These are phyloP conservation scores for Toxonevra muliebris DNA, from an alignment of 2,888 invertebrate genomes.

Conservation along the genomic window DNA sequence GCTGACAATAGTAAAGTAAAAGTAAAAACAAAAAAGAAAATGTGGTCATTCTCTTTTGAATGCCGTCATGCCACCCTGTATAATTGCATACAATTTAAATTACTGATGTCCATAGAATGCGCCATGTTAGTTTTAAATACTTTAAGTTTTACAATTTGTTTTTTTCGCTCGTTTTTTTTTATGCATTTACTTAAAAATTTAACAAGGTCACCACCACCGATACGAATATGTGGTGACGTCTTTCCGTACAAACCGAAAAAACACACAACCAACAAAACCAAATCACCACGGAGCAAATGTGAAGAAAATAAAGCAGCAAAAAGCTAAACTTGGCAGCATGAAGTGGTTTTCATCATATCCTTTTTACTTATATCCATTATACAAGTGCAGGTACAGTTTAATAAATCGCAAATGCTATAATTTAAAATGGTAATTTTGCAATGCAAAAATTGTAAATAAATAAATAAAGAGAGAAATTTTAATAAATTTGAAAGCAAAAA, in stretches of 20 bases:
- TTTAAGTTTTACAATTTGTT: no score
- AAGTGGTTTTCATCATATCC: neutral
- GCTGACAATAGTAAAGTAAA: no score
- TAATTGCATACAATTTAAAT: no score
- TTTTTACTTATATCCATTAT: no score
- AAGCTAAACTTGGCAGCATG: conserved; percentile 1
- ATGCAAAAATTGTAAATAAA: neutral
- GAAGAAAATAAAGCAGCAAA: neutral
- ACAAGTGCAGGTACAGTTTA: neutral
- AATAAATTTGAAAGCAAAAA: neutral
- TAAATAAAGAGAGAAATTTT: neutral
- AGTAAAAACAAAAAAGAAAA: neutral
- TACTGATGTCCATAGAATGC: no score
- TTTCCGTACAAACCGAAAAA: neutral
- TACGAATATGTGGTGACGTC: neutral
- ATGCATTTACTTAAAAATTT: neutral
- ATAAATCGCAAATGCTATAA: neutral
- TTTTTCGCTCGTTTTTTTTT: neutral
- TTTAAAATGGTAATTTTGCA: neutral
- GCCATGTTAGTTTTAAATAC: no score
- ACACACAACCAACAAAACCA: neutral
- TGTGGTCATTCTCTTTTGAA: neutral
- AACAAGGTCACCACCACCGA: neutral
- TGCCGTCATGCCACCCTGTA: no score
- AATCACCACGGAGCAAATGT: neutral